A percentile compares a stretch with the other conserved stretches of the same genome.
phyloP scores from a whole-genome alignment of 2,797 vertebrate genomes.

The Poeciliopsis turneri region DNA sequence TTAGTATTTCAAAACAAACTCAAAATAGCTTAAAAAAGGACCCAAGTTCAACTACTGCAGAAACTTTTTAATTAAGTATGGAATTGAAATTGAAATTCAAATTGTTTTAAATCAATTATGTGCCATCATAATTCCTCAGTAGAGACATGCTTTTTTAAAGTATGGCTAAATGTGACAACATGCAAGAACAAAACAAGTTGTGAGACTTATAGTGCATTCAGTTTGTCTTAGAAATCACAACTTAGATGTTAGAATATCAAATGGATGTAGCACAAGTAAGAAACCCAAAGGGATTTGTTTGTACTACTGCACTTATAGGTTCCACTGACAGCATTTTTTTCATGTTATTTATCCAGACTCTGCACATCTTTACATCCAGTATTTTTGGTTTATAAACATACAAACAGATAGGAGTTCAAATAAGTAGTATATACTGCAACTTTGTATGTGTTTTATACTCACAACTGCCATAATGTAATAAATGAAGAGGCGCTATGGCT shows the following conservation, averaged over 20 bases:
- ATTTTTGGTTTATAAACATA: not conserved
- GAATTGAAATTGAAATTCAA: not conserved
- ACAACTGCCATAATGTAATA: not conserved
- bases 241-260: not conserved
- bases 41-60: not conserved
- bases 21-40: not conserved
- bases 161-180: not conserved
- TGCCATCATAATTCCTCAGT: not conserved
- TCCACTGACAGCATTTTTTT: not conserved
- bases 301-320: not conserved
- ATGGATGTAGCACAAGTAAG: not conserved
- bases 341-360: not conserved
- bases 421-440: not conserved
- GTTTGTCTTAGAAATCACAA: not conserved
- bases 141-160: not conserved
- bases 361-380: not conserved
- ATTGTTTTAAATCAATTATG: not conserved
- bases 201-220: not conserved
- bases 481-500: not conserved
- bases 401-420: not conserved
- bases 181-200: not conserved
- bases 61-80: not conserved
- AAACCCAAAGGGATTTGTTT: not conserved
- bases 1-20: not conserved
- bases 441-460: not conserved